Evolutionary conservation across 2,797 vertebrate genomes (phyloP).

Genomic region (Artibeus lituratus): DNA sequence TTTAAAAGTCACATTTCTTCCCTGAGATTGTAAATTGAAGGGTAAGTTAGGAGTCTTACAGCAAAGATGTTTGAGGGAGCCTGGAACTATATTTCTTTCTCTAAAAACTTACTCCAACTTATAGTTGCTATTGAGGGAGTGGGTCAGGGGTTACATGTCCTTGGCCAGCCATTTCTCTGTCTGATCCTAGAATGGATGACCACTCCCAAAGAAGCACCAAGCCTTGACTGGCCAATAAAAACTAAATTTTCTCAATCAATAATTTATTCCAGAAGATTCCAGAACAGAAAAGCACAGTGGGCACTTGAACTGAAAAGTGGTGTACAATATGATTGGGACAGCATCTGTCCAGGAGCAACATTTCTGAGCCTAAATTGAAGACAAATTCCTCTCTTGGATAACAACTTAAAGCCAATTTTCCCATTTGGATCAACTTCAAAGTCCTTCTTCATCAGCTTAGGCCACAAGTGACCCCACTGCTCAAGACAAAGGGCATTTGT

Average conservation of each 20-base stretch:
- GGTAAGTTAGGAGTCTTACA: not conserved
- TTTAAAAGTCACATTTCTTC: not conserved
- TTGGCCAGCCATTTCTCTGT: not conserved
- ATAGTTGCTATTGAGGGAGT: not conserved
- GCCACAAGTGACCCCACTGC: not conserved
- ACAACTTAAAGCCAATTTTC: not conserved
- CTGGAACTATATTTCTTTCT: not conserved
- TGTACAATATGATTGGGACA: not conserved
- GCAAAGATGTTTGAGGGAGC: not conserved
- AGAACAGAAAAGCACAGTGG: not conserved
- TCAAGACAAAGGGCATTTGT: not conserved
- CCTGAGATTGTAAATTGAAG: not conserved
- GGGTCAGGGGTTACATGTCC: not conserved
- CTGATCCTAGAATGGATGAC: not conserved
- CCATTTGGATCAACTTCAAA: slow-evolving; percentile 28
- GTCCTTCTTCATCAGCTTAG: not conserved
- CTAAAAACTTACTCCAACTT: not conserved
- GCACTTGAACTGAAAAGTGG: not conserved
- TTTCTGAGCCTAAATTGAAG: slow-evolving; percentile 6
- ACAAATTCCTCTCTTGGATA: not conserved
- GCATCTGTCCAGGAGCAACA: not conserved
- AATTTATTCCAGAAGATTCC: slow-evolving; percentile 8
- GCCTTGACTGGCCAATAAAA: not conserved
- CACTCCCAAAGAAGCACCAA: not conserved
- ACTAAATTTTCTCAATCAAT: not conserved